Evolutionary conservation across 2,113 vertebrate genomes (phyloP).

Genomic region (Pardalotus punctatus): DNA sequence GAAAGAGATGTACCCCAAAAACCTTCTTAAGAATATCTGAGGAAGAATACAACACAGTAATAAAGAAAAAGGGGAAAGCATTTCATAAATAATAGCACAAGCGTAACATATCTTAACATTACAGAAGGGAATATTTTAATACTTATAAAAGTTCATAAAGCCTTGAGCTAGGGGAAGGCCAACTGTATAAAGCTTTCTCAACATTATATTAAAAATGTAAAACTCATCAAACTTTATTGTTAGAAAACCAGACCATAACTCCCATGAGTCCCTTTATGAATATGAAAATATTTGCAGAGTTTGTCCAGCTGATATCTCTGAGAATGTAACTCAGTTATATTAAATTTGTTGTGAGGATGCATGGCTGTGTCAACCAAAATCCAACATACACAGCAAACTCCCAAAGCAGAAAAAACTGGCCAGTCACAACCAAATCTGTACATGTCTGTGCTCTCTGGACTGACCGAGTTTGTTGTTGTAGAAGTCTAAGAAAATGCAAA

Average conservation of each 20-base stretch:
- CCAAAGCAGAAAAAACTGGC: not conserved
- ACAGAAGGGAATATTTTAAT: not conserved
- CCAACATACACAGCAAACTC: not conserved
- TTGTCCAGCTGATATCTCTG: not conserved
- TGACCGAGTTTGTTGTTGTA: not conserved
- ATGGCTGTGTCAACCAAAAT: not conserved
- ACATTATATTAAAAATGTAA: not conserved
- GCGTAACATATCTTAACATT: not conserved
- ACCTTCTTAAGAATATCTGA: not conserved
- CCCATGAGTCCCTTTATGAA: not conserved
- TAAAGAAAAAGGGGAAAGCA: not conserved
- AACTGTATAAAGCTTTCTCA: not conserved
- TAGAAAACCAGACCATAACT: not conserved
- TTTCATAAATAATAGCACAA: not conserved
- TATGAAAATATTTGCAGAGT: not conserved
- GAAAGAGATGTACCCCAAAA: not conserved
- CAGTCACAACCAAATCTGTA: not conserved
- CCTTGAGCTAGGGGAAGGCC: not conserved
- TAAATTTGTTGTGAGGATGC: not conserved
- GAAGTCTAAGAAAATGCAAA: not conserved
- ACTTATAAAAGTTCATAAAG: not conserved
- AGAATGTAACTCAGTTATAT: not conserved
- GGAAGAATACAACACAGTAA: not conserved
- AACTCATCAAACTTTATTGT: not conserved
- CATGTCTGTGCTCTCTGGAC: fast-evolving